Evolutionary conservation across 2,888 invertebrate species (phyloP), one percentile per base, ranked within the genome.

Genomic region (Conops quadrifasciatus): DNA sequence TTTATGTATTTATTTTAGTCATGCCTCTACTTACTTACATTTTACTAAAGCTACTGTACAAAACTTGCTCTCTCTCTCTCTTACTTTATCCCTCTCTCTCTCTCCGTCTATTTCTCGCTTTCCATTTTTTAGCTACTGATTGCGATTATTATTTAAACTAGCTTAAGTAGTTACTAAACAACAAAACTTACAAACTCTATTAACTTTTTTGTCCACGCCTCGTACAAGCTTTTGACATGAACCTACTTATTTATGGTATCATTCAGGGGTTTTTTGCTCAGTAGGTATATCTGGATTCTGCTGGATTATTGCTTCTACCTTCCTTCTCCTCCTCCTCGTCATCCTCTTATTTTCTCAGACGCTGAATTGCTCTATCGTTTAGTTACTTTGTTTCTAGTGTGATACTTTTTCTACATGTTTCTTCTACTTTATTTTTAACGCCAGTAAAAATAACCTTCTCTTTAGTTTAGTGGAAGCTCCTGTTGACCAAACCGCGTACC

Each of bases 401-500:
- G 19, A 21, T 53, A 62, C 49, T 67, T 26, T 63, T 56, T 66
- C 60, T 15, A n/a, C 13, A 19, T 28, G 30, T 51, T 43, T 60
- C 30, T 68, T 45, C 49, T 78, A 66, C 21, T 53, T 66, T 21
- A 71, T 68, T 28, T 49, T 43, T 58, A 68, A 62, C 53, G 67
- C 70, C 64, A 67, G 67, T 56, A 70, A 49, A 53, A 64, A 30
- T 74, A 71, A 65, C 36, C 62, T 58, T 66, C 28, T 36, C 63
- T 73, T 75, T 74, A 78, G 78, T 80, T 80, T 79, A 82, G 77
- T 83, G 83, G 83, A 83, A 83, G 83, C 83, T 83, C 83, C 80
- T 81, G 81, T 83, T 82, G 4, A 36, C 36, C 36, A 9, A 9
- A 36, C 5, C 9, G 36, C 36, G 36, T 36, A 80, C 82, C 19